Conservation (phyloP, 2,888 invertebrate genomes). For the Drosophila flavopinicola region DNA sequence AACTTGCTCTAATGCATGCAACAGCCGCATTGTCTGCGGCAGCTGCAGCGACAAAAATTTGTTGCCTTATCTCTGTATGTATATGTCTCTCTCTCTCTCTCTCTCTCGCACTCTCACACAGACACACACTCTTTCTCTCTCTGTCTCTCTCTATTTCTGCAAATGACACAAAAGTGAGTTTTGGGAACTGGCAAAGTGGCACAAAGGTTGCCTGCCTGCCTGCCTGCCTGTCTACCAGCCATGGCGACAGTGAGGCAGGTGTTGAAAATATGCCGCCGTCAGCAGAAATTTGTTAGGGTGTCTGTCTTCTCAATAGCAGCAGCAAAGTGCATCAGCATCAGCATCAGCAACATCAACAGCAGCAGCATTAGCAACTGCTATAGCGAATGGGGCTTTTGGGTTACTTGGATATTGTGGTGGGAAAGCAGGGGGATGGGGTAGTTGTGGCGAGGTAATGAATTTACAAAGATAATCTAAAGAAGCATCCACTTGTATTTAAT, state of each 20-base stretch:
- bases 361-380: slow-evolving; percentile 19
- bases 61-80: slow-evolving; percentile 39
- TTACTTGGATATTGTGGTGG: slow-evolving; percentile 58
- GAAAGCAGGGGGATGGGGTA: slow-evolving; percentile 14
- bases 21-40: slow-evolving; percentile 39
- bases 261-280: slow-evolving; percentile 76
- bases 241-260: slow-evolving; percentile 66
- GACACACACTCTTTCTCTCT: neutral
- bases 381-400: slow-evolving; percentile 65
- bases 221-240: slow-evolving; percentile 44
- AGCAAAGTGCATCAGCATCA: slow-evolving; percentile 28
- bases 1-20: slow-evolving; percentile 79
- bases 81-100: neutral
- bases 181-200: slow-evolving; percentile 79
- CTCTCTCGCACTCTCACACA: no score
- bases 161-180: slow-evolving; percentile 77
- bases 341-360: no score
- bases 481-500: neutral
- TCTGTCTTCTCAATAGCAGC: slow-evolving; percentile 28
- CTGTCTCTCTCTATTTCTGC: slow-evolving; percentile 20
- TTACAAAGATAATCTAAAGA: neutral
- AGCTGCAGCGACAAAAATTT: slow-evolving; percentile 72
- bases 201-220: slow-evolving; percentile 73
- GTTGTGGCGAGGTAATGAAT: neutral
- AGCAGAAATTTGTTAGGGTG: slow-evolving; percentile 63